phyloP scores from a whole-genome alignment of 2,888 invertebrate genomes.

The Zootermopsis nevadensis region DNA sequence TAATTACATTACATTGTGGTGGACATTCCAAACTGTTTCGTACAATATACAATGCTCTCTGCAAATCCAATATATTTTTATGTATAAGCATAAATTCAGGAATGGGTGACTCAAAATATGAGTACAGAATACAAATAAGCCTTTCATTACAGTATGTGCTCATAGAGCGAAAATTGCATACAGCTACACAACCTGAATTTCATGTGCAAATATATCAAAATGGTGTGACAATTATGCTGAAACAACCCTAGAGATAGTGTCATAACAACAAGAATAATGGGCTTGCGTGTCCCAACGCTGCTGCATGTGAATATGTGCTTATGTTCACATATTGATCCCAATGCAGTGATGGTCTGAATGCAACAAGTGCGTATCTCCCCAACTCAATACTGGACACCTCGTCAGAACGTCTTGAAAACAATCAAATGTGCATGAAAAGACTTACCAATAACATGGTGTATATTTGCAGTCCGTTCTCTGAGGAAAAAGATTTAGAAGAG shows the following conservation, averaged over 20 bases:
- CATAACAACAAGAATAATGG: constrained; percentile 22
- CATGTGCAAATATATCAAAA: neutral
- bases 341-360: constrained; percentile 36
- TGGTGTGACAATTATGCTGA: neutral
- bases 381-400: neutral
- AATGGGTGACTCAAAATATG: too few species aligned
- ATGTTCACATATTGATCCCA: constrained; percentile 52
- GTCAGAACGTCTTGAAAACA: constrained; percentile 7
- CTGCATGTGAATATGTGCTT: constrained; percentile 38
- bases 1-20: too few species aligned
- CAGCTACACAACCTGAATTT: neutral
- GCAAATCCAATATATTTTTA: too few species aligned
- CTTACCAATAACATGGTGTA: constrained; percentile 89
- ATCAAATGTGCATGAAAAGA: constrained; percentile 44
- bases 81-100: too few species aligned
- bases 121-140: too few species aligned
- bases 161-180: neutral
- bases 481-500: constrained; percentile 49
- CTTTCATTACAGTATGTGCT: neutral
- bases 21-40: too few species aligned
- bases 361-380: constrained; percentile 47
- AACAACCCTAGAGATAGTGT: constrained; percentile 13
- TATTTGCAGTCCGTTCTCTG: constrained; percentile 78
- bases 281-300: constrained; percentile 51
- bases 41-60: too few species aligned